Base-by-base conservation (phyloP, 1,140 invertebrate species). In the Pomacea maculata region DNA sequence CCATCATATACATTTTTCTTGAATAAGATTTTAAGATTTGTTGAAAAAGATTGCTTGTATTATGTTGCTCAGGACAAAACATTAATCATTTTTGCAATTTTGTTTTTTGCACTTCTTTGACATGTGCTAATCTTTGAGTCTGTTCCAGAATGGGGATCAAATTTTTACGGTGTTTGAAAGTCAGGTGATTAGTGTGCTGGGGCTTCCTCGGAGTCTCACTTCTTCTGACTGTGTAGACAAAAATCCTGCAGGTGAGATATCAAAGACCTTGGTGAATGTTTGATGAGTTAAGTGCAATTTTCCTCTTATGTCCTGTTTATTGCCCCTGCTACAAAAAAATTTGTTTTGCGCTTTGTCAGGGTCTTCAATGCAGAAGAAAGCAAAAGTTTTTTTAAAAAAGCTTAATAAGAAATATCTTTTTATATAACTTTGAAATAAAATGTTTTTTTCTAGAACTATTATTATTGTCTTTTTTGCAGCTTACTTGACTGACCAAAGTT, bases 61-160 rank as follows among this genome's bases (percentile, higher is more conserved):
- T 45, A 45, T 45, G 34, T 45, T 45, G 34, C 3, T 45, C 34
- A 45, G 34, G 34, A 45, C 34, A 45, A 6, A 45, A 45, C 34
- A 45, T 45, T 45, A 45, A 6, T 45, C 34, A 45, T 45, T 45
- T 45, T 25, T 45, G 3, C 34, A 6, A 6, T 45, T 45, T 45
- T 45, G 34, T 45, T 45, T 45, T 45, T 45, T 6, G 6, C 34
- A 4, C 34, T 45, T 2, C 34, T 45, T 45, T 45, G 34, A 45
- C 34, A 45, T 45, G 34, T 6, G 6, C 34, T 45, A 45, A 45
- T 45, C 34, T 45, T 45, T 61, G 57, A 17, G 15, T 61, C 11
- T 61, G 57, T 78, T 83, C 45, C 79, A 89, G 88, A 83, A 75
- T 79, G 88, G 88, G 17, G 87, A 88, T 64, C 84, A 85, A 19